These are phyloP conservation scores for Mesitornis unicolor DNA, from an alignment of 2,113 vertebrate genomes.

Conservation along the genomic window DNA sequence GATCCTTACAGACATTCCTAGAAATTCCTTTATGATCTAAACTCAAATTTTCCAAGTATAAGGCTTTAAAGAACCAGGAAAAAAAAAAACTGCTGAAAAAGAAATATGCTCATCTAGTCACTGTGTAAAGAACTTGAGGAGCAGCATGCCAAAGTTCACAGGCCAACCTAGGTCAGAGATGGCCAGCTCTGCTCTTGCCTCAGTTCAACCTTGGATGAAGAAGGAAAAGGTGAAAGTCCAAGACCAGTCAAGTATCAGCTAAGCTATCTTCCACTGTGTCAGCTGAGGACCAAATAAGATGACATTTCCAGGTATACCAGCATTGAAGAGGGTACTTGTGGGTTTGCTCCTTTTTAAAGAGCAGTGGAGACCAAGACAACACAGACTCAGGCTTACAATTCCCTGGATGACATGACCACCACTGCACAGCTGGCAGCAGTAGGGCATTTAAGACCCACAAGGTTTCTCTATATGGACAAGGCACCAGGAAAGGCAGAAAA, in stretches of 20 bases:
- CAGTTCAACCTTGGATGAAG: neutral
- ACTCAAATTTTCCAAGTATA: neutral
- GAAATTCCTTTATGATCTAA: neutral
- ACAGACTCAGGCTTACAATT: neutral
- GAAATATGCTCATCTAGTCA: neutral
- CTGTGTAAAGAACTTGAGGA: neutral
- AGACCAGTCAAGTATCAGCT: neutral
- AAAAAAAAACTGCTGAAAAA: neutral
- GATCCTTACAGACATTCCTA: neutral
- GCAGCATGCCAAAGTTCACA: neutral
- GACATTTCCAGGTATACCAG: neutral
- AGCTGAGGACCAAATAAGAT: neutral
- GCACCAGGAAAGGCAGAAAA: neutral
- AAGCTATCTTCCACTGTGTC: neutral
- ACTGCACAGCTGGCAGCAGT: neutral
- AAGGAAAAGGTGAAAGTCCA: neutral
- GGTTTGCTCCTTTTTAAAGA: neutral
- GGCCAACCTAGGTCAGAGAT: neutral
- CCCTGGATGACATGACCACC: neutral
- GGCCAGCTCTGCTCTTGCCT: neutral
- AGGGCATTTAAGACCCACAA: neutral
- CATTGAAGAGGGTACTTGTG: neutral
- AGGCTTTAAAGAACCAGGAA: neutral
- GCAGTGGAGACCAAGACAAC: neutral
- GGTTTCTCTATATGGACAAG: neutral